Conservation (phyloP, 2,113 vertebrate genomes). For the Monarcha castaneiventris region DNA sequence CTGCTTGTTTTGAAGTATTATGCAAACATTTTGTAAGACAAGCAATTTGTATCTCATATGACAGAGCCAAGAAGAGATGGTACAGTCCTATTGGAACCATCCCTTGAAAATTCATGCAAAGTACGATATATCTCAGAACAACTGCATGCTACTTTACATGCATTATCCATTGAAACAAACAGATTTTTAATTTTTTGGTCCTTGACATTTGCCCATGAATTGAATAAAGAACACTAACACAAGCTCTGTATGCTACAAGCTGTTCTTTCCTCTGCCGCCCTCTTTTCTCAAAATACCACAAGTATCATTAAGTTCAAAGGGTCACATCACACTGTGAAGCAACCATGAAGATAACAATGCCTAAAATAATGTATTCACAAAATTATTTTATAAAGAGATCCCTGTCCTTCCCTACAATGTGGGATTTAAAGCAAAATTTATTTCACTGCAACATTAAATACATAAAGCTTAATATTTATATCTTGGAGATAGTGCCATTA, state of each 20-base stretch:
- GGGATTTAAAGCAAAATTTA: neutral
- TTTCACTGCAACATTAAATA: neutral
- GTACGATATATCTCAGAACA: neutral
- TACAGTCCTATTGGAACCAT: neutral
- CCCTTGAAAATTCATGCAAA: neutral
- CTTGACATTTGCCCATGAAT: neutral
- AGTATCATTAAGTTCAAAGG: neutral
- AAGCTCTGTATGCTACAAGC: neutral
- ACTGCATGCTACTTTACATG: neutral
- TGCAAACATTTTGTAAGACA: neutral
- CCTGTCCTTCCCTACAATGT: neutral
- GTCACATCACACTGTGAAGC: neutral
- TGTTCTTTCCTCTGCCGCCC: neutral
- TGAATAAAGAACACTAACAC: neutral
- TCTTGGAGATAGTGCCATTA: neutral
- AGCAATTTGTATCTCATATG: slow-evolving; percentile 15
- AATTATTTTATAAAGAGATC: neutral
- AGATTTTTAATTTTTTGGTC: neutral
- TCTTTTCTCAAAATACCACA: neutral
- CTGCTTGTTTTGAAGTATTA: neutral
- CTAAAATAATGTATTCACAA: neutral
- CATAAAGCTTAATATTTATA: neutral
- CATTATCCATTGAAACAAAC: neutral
- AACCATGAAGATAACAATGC: neutral
- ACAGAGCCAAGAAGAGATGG: neutral